Conservation (phyloP, 2,797 vertebrate species). For the Jordanella pulchra region DNA sequence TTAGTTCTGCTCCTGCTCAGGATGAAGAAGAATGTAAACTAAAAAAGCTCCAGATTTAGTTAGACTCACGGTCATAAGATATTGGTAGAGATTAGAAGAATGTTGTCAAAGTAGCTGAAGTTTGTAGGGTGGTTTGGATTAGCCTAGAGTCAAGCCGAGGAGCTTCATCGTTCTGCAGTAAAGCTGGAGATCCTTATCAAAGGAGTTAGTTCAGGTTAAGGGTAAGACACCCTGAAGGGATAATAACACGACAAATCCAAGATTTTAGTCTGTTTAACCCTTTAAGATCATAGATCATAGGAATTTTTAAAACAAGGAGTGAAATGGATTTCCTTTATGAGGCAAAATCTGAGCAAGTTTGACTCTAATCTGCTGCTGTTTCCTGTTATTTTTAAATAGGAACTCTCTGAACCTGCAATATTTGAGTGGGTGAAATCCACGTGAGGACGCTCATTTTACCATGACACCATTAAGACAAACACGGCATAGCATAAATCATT, state of each 20-base stretch:
- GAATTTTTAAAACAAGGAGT: slow-evolving; percentile 42
- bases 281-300: not conserved
- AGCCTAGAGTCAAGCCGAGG: too few relatives aligned
- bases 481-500: slow-evolving; percentile 10
- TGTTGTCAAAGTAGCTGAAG: too few relatives aligned
- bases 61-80: too few relatives aligned
- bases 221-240: too few relatives aligned
- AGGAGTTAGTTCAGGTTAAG: too few relatives aligned
- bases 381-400: slow-evolving; percentile 32
- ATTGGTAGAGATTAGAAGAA: too few relatives aligned
- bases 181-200: too few relatives aligned
- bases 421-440: slow-evolving; percentile 41
- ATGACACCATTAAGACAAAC: slow-evolving; percentile 27
- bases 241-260: too few relatives aligned
- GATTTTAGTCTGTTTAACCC: not conserved
- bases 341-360: slow-evolving; percentile 30
- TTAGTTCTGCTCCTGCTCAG: not conserved
- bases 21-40: not conserved
- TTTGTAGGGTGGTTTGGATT: too few relatives aligned
- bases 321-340: slow-evolving; percentile 30
- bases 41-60: too few relatives aligned
- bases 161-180: too few relatives aligned
- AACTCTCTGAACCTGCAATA: slow-evolving; percentile 29
- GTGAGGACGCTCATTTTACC: slow-evolving; percentile 27
- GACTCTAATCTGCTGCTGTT: slow-evolving; percentile 20